Base-by-base conservation (phyloP, 2,113 vertebrate species). In the Daphoenositta chrysoptera region DNA sequence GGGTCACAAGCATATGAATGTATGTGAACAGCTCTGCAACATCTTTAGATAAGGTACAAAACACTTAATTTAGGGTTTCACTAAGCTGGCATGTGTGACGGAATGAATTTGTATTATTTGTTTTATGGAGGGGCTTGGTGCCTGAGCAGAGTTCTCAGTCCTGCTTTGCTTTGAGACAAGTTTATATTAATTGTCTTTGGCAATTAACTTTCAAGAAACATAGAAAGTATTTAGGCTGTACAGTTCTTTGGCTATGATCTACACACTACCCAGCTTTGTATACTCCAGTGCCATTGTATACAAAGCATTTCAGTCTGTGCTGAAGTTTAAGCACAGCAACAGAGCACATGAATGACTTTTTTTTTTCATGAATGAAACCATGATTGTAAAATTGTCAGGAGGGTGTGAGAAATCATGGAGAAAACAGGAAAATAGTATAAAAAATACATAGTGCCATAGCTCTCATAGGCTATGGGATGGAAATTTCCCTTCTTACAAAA, bases 1-100 rank as follows among this genome's bases (percentile, higher is more conserved):
- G 54, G 66, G 42, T 65, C 63, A 77, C 2, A 1, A 71, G 54
- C 13, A 61, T 31, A 44, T 0, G 0, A 60, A 50, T 35, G 19
- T 28, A 63, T 47, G 45, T 50, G 82, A 93, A 88, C 0, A 19
- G 37, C 27, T 88, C 85, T 39, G 35, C 57, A 53, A 77, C 33
- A 30, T 23, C 63, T 86, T 88, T 53, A 72, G 54, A 27, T 69
- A 73, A 65, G 21, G 58, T 22, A 80, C 20, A 83, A 83, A 88
- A 60, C 48, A 64, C 48, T 87, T 91, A 65, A 87, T 72, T 90
- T 65, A 69, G 39, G 9, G 26, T 80, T 94, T 69, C 75, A 30
- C 28, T 80, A 54, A 48, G n/a, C 28, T 83, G 54, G 26, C 26
- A n/a, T 1, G 0, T 39, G 39, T 24, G 13, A 58, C 73, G 71